These are phyloP conservation scores for Melitaea cinxia DNA, from an alignment of 1,140 invertebrate species.

Conservation along the genomic window DNA sequence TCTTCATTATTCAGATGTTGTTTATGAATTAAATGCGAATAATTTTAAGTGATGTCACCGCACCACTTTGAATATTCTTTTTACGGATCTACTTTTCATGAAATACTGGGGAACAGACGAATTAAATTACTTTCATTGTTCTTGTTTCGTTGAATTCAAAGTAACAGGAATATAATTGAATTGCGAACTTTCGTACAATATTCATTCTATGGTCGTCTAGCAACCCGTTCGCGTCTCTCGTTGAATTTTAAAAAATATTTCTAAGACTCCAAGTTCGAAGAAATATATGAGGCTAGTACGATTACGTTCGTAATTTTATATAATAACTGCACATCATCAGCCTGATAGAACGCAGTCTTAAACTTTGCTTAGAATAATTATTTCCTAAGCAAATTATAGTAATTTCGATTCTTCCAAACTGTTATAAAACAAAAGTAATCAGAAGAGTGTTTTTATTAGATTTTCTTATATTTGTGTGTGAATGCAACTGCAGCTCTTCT, in stretches of 20 bases:
- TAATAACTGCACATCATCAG: no score
- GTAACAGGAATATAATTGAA: not conserved
- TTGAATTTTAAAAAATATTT: not conserved
- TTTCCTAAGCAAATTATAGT: no score
- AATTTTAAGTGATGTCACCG: not conserved
- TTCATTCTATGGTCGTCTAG: not conserved
- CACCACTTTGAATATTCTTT: not conserved
- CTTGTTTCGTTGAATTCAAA: not conserved
- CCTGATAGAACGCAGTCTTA: no score
- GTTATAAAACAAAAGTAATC: no score
- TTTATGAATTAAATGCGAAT: not conserved
- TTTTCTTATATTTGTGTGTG: no score
- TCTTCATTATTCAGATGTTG: not conserved
- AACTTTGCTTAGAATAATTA: no score
- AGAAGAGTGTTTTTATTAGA: no score
- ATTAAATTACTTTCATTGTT: constrained; percentile 12
- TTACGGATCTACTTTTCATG: not conserved
- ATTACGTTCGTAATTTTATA: no score
- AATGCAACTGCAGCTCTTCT: no score
- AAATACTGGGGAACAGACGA: not conserved
- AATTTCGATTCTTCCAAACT: no score
- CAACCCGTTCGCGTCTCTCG: not conserved
- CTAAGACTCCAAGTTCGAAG: no score
- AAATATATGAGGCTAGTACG: not conserved
- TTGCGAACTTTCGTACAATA: not conserved